Percentiles rank a stretch among this genome's conserved stretches.
phyloP scores from a whole-genome alignment of 2,888 invertebrate species.

The Euproctis similis region DNA sequence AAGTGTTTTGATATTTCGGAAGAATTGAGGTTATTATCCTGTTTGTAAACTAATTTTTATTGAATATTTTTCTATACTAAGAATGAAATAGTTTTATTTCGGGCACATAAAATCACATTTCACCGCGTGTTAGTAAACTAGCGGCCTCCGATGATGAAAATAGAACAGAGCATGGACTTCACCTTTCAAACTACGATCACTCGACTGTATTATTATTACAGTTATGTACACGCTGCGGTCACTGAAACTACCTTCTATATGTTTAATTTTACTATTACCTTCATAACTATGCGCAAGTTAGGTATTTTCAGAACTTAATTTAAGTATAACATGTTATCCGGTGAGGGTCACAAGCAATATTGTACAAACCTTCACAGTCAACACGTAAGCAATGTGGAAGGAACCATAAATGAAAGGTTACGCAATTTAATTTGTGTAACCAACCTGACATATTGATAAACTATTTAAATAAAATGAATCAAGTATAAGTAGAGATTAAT shows the following conservation, averaged over 20 bases:
- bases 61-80: too few relatives aligned
- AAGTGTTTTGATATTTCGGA: background rate
- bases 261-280: constrained; percentile 12
- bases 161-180: constrained; percentile 15
- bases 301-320: constrained; percentile 32
- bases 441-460: constrained; percentile 13
- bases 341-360: constrained; percentile 64
- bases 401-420: constrained; percentile 69
- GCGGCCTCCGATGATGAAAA: constrained; percentile 9
- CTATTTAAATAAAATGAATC: constrained; percentile 8
- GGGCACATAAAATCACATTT: constrained; percentile 1
- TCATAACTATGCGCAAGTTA: constrained; percentile 37
- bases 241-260: constrained; percentile 9
- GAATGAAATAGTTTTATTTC: background rate
- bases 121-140: constrained; percentile 1
- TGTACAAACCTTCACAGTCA: constrained; percentile 66
- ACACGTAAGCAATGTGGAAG: constrained; percentile 72
- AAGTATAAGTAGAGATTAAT: constrained; percentile 1
- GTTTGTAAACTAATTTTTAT: constrained; percentile 31
- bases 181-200: constrained; percentile 11
- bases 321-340: constrained; percentile 24
- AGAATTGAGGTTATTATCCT: constrained; percentile 39
- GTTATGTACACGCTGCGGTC: constrained; percentile 5
- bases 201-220: constrained; percentile 8
- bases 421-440: constrained; percentile 63